Conservation (phyloP, 2,797 vertebrate species). For the Galagoides demidoff region DNA sequence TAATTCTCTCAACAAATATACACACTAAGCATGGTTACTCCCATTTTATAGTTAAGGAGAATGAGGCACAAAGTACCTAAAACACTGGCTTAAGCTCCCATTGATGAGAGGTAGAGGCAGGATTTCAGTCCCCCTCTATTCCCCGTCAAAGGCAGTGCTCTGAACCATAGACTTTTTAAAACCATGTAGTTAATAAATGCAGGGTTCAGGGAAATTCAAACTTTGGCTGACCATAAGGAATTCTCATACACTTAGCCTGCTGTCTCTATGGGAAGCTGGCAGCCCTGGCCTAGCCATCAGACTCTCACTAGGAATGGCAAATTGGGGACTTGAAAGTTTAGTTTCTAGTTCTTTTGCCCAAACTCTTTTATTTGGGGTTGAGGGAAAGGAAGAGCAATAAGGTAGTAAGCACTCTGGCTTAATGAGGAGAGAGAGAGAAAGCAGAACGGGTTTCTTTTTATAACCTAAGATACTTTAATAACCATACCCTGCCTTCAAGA, state of each 20-base stretch:
- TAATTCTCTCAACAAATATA: background rate
- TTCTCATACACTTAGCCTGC: background rate
- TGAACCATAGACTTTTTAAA: background rate
- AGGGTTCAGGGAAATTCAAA: background rate
- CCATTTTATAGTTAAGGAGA: background rate
- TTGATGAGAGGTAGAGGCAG: background rate
- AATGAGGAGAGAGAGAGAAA: background rate
- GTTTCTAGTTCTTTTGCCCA: slow-evolving; percentile 27
- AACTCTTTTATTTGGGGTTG: background rate
- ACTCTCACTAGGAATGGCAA: background rate
- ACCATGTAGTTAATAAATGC: background rate
- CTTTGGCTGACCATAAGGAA: background rate
- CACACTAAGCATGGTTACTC: background rate
- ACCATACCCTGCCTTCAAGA: background rate
- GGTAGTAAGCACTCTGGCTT: background rate
- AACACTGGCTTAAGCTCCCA: background rate
- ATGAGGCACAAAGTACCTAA: background rate
- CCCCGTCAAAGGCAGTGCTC: background rate
- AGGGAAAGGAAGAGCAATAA: background rate
- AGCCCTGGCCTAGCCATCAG: background rate
- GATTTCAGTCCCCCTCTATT: background rate
- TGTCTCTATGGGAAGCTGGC: background rate
- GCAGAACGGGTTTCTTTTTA: background rate
- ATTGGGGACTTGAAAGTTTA: background rate
- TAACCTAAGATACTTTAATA: slow-evolving; percentile 4